These are phyloP conservation scores for Trididemnum nubilum DNA, from an alignment of 23 tunicate genomes.

Conservation along the genomic window DNA sequence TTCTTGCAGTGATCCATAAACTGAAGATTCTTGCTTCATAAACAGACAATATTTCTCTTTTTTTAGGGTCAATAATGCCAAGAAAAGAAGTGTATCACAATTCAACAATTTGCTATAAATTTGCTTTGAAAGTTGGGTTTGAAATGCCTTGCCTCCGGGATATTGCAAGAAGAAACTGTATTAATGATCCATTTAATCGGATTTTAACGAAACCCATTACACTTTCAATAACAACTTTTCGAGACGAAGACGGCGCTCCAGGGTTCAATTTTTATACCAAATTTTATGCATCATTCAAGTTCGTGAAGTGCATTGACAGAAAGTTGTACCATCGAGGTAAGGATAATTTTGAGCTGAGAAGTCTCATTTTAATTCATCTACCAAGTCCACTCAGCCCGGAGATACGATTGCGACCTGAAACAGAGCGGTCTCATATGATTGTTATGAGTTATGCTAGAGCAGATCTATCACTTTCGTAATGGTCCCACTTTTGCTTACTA, in stretches of 20 bases:
- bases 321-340: not conserved
- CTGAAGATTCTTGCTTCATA: too few relatives aligned
- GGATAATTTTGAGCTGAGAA: too few relatives aligned
- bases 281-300: not conserved
- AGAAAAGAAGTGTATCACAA: not conserved
- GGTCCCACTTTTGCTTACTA: too few relatives aligned
- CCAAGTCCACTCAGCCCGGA: too few relatives aligned
- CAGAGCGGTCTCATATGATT: too few relatives aligned
- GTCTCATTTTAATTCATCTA: too few relatives aligned
- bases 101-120: not conserved
- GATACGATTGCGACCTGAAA: too few relatives aligned
- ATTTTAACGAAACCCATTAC: not conserved
- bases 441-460: too few relatives aligned
- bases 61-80: not conserved
- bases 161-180: not conserved
- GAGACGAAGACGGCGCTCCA: not conserved
- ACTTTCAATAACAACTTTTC: not conserved
- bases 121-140: not conserved
- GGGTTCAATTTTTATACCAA: slow-evolving; percentile 3
- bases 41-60: too few relatives aligned
- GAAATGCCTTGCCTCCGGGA: not conserved
- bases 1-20: too few relatives aligned
- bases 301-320: not conserved
- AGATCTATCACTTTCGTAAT: too few relatives aligned
- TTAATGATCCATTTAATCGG: not conserved